Evolutionary conservation across 2,113 vertebrate species (phyloP).

Genomic region (Microcebus jonahi): DNA sequence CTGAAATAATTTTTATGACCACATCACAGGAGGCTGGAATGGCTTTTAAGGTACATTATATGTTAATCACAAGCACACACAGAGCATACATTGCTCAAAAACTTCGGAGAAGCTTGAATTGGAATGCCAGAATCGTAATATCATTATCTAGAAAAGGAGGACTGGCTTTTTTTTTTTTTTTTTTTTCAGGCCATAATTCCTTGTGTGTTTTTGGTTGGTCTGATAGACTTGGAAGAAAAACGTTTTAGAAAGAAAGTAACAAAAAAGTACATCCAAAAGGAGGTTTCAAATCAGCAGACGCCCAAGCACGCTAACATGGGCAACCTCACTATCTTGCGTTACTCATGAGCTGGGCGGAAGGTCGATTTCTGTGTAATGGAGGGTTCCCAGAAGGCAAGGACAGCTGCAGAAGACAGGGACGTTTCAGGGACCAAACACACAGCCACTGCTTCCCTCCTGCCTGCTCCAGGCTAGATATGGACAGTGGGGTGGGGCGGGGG

Average conservation of each 20-base stretch:
- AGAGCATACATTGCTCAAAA: constrained; percentile 42
- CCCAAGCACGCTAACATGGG: not conserved
- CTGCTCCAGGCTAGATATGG: not conserved
- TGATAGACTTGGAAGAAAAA: not conserved
- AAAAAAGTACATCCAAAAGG: not conserved
- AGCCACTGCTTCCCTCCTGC: not conserved
- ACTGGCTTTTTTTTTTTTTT: not conserved
- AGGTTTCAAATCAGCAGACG: not conserved
- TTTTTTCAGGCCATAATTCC: constrained; percentile 2
- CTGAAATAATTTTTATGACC: constrained; percentile 75
- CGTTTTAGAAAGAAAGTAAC: constrained; percentile 15
- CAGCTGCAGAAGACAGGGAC: not conserved
- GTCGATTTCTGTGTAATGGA: not conserved
- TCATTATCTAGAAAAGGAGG: constrained; percentile 44
- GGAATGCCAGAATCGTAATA: constrained; percentile 59
- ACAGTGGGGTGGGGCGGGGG: not conserved
- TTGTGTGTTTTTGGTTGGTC: constrained; percentile 2
- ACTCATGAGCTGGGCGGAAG: too few relatives aligned
- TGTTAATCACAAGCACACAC: constrained; percentile 75
- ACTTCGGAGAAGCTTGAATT: constrained; percentile 37
- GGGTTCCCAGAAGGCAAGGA: not conserved
- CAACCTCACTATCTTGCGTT: not conserved
- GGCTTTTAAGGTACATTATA: constrained; percentile 77
- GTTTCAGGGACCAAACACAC: not conserved
- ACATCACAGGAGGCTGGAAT: constrained; percentile 77